Base-by-base conservation (phyloP, 2,888 invertebrate genomes). In the Eurytoma californica region DNA sequence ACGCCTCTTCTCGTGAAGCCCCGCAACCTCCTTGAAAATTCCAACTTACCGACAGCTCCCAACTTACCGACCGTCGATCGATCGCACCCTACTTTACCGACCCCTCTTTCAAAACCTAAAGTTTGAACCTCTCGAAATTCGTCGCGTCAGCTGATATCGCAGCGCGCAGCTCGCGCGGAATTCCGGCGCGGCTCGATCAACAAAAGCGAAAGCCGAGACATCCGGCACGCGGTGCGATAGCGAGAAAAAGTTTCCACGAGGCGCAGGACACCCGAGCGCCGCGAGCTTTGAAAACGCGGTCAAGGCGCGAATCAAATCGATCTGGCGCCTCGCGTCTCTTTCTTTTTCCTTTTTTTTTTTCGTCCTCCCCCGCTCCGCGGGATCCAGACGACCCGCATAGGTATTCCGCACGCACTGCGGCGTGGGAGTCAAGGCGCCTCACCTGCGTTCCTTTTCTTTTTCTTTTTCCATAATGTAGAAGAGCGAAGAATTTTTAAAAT, bases 291-390 rank as follows among this genome's bases (percentile, higher is more conserved):
- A 75, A 75, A 75, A 75, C 30, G 68, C 75, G 75, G 75, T 75
- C 75, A 75, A 75, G 75, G 75, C 55, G 68, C 68, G 75, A 68
- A 75, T 75, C 75, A 61, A 75, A 68, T 75, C 75, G 68, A 75
- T 74, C 30, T 70, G 18, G 20, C 28, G n/a, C 30, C 13, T 16
- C 53, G 20, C 12, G n/a, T 3, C 30, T 5, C 57, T 28, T 30
- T 16, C 12, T 58, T 24, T 47, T 24, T 47, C 14, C 47, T n/a
- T 28, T 7, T 2, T 47, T 2, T 47, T 9, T 58, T 12, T 49
- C 14, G 3, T 28, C 60, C 20, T 60, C 24, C 18, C 39, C 3
- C 28, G 30, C 13, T 30, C 55, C 20, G 24, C 39, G 7, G 7
- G 63, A 16, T 24, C 3, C 60, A 24, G 24, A 60, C 24, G 24